A percentile compares a stretch with the other conserved stretches of the same genome.
phyloP scores from a whole-genome alignment of 1,140 invertebrate genomes.

The Probaryconus sp. region DNA sequence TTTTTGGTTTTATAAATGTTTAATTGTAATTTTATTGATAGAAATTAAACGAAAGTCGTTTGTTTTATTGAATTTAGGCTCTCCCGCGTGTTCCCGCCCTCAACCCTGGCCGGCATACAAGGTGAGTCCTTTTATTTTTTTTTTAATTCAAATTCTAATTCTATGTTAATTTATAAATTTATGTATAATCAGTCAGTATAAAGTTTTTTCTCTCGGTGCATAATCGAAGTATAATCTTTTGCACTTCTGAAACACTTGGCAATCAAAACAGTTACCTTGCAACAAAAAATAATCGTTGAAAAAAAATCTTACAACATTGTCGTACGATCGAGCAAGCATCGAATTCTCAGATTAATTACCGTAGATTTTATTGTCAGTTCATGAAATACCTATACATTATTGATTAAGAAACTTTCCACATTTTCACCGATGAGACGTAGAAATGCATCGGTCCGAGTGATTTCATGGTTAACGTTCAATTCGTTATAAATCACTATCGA shows the following conservation, averaged over 20 bases:
- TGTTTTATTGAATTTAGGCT: constrained; percentile 69
- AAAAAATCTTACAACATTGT: no score
- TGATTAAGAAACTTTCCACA: constrained; percentile 16
- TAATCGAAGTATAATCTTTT: no score
- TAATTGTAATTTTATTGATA: no score
- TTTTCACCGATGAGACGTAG: constrained; percentile 8
- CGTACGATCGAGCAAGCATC: no score
- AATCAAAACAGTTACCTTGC: constrained; percentile 33
- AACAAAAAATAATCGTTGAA: no score
- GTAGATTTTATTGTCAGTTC: not conserved
- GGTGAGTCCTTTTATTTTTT: constrained; percentile 67
- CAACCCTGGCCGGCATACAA: constrained; percentile 78
- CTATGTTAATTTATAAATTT: no score
- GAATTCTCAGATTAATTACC: constrained; percentile 1
- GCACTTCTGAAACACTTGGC: constrained; percentile 68
- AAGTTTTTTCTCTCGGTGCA: no score
- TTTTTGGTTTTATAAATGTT: no score
- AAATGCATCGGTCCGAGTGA: not conserved
- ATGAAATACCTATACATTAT: not conserved
- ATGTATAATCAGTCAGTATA: no score
- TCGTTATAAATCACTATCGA: constrained; percentile 19
- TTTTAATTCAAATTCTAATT: constrained; percentile 6
- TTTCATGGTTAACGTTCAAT: not conserved
- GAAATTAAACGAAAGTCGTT: constrained; percentile 3
- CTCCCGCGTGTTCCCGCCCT: constrained; percentile 77